These are phyloP conservation scores for Fragum fragum DNA, from an alignment of 2,888 invertebrate species.

Conservation along the genomic window DNA sequence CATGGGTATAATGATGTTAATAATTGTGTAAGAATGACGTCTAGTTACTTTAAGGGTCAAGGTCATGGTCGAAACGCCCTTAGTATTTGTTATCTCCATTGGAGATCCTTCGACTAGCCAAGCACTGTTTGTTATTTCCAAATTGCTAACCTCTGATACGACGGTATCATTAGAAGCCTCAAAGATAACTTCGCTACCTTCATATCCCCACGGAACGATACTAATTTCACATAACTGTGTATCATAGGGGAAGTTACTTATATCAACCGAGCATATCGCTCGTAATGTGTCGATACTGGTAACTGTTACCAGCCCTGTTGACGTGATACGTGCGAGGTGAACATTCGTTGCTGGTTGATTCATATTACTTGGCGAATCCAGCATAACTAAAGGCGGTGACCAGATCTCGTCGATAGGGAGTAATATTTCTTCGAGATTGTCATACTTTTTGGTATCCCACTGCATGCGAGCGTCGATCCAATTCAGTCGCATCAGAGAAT, in stretches of 20 bases:
- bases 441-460: conserved; percentile 47
- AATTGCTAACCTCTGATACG: neutral
- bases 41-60: conserved; percentile 15
- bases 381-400: conserved; percentile 55
- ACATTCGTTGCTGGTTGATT: neutral
- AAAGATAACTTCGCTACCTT: neutral
- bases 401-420: conserved; percentile 48
- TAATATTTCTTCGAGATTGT: conserved; percentile 9
- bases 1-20: conserved; percentile 38
- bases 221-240: conserved; percentile 7
- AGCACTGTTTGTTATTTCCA: conserved; percentile 5
- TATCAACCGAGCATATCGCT: conserved; percentile 8
- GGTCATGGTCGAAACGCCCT: neutral
- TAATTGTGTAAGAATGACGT: conserved; percentile 9
- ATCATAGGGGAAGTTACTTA: conserved; percentile 15
- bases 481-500: conserved; percentile 40
- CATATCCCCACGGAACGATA: conserved; percentile 17
- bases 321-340: neutral
- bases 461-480: conserved; percentile 59
- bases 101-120: conserved; percentile 2
- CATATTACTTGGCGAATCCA: conserved; percentile 23
- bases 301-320: neutral
- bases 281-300: neutral
- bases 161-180: neutral
- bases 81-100: neutral